Conservation (phyloP, 2,113 vertebrate species). For the Mellivora capensis region DNA sequence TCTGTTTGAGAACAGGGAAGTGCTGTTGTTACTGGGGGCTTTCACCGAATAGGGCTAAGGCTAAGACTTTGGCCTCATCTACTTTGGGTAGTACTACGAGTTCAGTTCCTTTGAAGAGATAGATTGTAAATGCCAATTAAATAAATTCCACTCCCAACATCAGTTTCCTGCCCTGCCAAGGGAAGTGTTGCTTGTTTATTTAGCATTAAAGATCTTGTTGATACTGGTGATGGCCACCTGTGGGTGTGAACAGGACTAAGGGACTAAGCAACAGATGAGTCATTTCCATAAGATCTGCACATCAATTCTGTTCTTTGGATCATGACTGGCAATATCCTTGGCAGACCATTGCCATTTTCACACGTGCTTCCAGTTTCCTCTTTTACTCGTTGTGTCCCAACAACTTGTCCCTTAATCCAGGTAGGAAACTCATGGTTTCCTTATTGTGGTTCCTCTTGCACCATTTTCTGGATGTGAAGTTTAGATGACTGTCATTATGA, state of each 20-base stretch:
- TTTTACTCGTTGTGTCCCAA: not conserved
- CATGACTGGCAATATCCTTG: not conserved
- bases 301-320: not conserved
- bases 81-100: not conserved
- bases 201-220: slow-evolving; percentile 2
- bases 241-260: not conserved
- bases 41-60: not conserved
- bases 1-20: not conserved
- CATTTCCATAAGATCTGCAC: not conserved
- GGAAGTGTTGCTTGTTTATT: not conserved
- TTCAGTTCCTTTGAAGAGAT: not conserved
- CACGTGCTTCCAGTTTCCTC: not conserved
- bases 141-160: not conserved
- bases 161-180: not conserved
- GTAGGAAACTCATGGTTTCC: not conserved
- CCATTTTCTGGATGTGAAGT: not conserved
- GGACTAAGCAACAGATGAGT: not conserved
- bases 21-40: not conserved
- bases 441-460: not conserved
- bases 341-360: not conserved
- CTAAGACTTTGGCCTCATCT: not conserved
- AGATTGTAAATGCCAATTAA: not conserved
- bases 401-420: not conserved
- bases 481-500: not conserved
- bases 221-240: not conserved